A percentile compares a stretch with the other conserved stretches of the same genome.
phyloP scores from a whole-genome alignment of 2,113 vertebrate genomes.

The Ellobius talpinus region DNA sequence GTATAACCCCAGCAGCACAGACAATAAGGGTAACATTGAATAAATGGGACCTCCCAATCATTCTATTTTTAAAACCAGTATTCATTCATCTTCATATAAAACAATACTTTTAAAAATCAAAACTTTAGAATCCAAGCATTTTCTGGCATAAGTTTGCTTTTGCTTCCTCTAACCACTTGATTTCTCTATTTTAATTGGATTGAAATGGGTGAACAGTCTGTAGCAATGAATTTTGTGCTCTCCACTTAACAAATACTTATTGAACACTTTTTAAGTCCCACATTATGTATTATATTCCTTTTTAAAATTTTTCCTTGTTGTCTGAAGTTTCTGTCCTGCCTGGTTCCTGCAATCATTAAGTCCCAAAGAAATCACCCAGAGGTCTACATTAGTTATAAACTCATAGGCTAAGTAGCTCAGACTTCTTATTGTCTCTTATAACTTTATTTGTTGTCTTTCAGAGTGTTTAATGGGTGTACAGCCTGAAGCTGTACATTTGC shows the following conservation, averaged over 20 bases:
- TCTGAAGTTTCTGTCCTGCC: no score
- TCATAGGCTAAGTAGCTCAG: no score
- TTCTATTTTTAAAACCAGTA: not conserved
- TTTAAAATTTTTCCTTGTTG: no score
- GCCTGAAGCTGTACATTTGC: no score
- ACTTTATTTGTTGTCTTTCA: no score
- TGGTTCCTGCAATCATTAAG: no score
- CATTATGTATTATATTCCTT: not conserved
- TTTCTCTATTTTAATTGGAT: not conserved
- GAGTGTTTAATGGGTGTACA: no score
- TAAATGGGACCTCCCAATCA: not conserved
- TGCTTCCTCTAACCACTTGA: not conserved
- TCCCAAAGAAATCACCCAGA: no score
- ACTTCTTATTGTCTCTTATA: no score
- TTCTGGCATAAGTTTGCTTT: not conserved
- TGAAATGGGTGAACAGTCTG: not conserved
- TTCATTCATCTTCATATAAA: not conserved
- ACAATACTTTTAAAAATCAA: not conserved
- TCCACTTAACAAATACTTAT: conserved; percentile 1
- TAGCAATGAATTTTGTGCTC: conserved; percentile 4
- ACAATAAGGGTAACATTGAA: no score
- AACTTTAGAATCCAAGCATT: not conserved
- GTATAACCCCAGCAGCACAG: no score
- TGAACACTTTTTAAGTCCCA: not conserved
- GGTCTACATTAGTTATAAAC: no score